These are phyloP conservation scores for Sciurus vulgaris DNA, from an alignment of 2,797 vertebrate genomes.

Conservation along the genomic window DNA sequence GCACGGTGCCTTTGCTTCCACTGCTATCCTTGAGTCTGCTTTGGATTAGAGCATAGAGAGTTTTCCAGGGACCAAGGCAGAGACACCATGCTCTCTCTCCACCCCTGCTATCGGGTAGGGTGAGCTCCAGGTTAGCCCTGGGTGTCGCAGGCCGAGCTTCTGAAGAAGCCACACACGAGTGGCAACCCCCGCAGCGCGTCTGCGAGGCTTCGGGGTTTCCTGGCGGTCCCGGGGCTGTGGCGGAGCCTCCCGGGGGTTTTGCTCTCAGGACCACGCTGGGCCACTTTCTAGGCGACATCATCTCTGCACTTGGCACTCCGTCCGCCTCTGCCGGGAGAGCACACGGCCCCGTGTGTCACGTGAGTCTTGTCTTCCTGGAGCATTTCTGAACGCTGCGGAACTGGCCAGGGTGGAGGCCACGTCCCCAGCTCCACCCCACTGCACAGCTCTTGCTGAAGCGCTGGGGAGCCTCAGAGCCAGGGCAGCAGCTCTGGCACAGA, in stretches of 20 bases:
- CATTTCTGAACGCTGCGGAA: background rate
- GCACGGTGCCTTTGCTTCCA: too few relatives aligned
- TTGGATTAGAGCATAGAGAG: background rate
- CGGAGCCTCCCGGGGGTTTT: background rate
- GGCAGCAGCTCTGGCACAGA: background rate
- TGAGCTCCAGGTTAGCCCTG: too few relatives aligned
- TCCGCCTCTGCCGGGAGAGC: background rate
- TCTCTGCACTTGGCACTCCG: background rate
- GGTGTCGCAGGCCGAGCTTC: too few relatives aligned
- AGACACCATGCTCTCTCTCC: background rate
- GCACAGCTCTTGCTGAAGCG: fast-evolving
- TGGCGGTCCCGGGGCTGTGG: background rate
- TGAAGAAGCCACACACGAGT: background rate
- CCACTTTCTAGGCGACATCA: background rate
- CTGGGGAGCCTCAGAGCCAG: background rate
- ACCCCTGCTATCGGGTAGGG: too few relatives aligned
- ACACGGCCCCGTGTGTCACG: background rate
- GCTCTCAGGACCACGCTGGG: background rate
- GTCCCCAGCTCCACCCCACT: too few relatives aligned
- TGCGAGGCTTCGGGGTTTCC: too few relatives aligned
- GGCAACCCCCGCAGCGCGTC: fast-evolving
- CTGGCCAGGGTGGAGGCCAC: background rate
- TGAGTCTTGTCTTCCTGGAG: background rate
- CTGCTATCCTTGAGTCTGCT: background rate
- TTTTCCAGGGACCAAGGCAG: background rate